Base-by-base conservation (phyloP, 2,797 vertebrate genomes). In the Takifugu ocellatus region DNA sequence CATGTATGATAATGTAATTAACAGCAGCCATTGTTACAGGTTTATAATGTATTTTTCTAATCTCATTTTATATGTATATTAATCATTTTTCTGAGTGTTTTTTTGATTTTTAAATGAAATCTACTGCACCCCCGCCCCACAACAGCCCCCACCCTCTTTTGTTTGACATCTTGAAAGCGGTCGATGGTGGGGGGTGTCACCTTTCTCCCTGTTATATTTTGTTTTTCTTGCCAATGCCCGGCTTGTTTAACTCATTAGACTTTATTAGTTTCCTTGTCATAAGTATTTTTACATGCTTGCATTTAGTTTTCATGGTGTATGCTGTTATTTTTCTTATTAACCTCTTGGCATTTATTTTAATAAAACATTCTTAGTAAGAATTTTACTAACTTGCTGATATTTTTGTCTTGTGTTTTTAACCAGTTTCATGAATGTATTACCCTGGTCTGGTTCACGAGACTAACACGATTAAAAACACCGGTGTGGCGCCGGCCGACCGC, bases 41-140 rank as follows among this genome's bases (percentile, higher is more conserved):
- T 93, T 93, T 93, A 91, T 92, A 93, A 93, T 93, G 92, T 93
- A 93, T 93, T 93, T 93, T 93, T 93, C 91, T 93, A 93, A 90
- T 91, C 91, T 93, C 89, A 92, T 93, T 93, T 93, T 93, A 90
- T 93, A 93, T 93, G 91, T 93, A 89, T 91, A 90, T 90, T 92
- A 91, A 91, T 90, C 89, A 91, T 90, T 82, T 90, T 90, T 90
- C 81, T 82, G 88, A 86, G 86, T 84, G 73, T 81, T 85, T 77
- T 77, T 65, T 77, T 54, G 59, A 78, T 70, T 66, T 77, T 54
- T 63, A 49, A 48, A 89, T 85, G 70, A 89, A 82, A 82, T 80
- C 83, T 87, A 87, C 82, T 87, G 82, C 89, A 84, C 63, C 63
- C 42, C 63, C 45, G 44, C 52, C 48, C 39, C n/a, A 3, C 17